Evolutionary conservation across 1,140 invertebrate genomes (phyloP).

Genomic region (Neodiprion virginianus): DNA sequence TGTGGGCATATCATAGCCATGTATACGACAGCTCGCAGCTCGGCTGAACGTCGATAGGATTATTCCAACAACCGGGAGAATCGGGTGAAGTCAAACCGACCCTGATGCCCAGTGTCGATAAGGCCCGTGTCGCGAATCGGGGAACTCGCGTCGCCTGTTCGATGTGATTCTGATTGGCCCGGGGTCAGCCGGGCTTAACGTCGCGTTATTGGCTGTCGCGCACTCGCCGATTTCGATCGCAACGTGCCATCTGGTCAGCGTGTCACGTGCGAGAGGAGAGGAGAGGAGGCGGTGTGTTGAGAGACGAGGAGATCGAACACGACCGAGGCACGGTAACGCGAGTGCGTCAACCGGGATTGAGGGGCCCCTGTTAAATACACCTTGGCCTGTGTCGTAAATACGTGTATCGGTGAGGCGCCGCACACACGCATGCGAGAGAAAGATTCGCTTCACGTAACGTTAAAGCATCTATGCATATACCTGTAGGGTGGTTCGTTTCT

Average conservation of each 20-base stretch:
- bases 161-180: neutral
- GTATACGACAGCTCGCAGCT: neutral
- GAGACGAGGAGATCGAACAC: too few species aligned
- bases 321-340: too few species aligned
- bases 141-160: neutral
- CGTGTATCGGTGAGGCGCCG: too few species aligned
- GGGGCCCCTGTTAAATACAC: too few species aligned
- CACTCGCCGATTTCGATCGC: neutral
- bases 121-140: neutral
- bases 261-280: neutral
- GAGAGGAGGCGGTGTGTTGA: too few species aligned
- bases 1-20: neutral
- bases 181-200: neutral
- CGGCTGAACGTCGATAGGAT: neutral
- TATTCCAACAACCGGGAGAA: conserved; percentile 1
- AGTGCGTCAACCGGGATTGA: too few species aligned
- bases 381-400: too few species aligned
- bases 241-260: neutral
- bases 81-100: neutral
- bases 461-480: too few species aligned
- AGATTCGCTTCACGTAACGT: too few species aligned
- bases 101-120: neutral
- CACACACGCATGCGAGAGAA: too few species aligned
- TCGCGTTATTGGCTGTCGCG: neutral
- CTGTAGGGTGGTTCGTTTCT: too few species aligned